Evolutionary conservation across 2,113 vertebrate genomes (phyloP), one percentile per base, ranked within the genome.

Genomic region (Trogon melanurus): DNA sequence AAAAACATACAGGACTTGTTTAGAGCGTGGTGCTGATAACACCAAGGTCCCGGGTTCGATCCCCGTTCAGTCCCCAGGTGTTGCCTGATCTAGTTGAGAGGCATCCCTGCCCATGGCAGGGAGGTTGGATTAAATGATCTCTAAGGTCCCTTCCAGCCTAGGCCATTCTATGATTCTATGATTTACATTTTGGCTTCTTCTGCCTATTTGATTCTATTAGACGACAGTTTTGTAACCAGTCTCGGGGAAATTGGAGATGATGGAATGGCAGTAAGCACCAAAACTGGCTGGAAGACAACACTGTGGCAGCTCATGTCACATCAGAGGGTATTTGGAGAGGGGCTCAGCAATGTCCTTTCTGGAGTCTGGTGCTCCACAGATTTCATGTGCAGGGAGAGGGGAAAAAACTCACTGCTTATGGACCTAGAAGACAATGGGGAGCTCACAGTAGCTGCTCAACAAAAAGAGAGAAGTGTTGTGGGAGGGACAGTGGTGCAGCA

Each of bases 391-490:
- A 50, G 72, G 19, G 65, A 70, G 19, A 73, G 14, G 47, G 23
- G 76, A 54, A 15, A 30, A 80, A 83, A n/a, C 0, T 3, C 8
- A 18, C 45, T n/a, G 27, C 5, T 22, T n/a, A 5, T 0, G 1
- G 25, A 21, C 25, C 29, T 27, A 2, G 6, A 38, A 38, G 58
- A 10, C 48, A 72, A 18, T 4, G 9, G 44, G 30, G 5, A 67
- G 32, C 38, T 67, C 26, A 4, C 15, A 75, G 65, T 34, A 72
- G n/a, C 27, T 75, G 53, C 47, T 51, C 66, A 72, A 44, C 53
- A 76, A 50, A 67, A 62, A 26, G 10, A 29, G 19, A 53, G 26
- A 44, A 54, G n/a, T 1, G 4, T 15, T 15, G 2, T 21, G 18
- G 29, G 50, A 3, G 38, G 34, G 38, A 11, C 47, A 45, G 17